These are phyloP conservation scores for Coelopa pilipes DNA, from an alignment of 2,888 invertebrate genomes.

Conservation along the genomic window DNA sequence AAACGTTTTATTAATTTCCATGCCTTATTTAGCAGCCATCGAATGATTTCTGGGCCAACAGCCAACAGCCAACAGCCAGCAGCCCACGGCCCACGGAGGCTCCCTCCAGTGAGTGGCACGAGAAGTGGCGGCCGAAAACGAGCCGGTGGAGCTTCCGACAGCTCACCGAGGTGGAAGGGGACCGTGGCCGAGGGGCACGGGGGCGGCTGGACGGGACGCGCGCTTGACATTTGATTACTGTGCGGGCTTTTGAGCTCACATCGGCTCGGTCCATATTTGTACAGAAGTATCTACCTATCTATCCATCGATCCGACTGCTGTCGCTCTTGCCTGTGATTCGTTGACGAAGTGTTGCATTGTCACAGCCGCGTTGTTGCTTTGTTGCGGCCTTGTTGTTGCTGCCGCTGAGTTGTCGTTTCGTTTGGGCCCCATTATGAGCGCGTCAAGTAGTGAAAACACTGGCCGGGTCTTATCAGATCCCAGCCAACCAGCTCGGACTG, in stretches of 20 bases:
- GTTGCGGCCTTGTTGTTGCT: not conserved
- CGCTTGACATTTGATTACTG: slow-evolving; percentile 32
- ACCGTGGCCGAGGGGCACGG: no score
- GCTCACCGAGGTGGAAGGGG: no score
- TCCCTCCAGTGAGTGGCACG: no score
- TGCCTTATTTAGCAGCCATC: slow-evolving; percentile 18
- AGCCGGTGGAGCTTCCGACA: no score
- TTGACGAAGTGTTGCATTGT: slow-evolving; percentile 32
- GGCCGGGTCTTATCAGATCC: no score
- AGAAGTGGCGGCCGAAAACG: no score
- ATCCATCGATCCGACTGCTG: slow-evolving; percentile 7
- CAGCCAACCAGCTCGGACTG: no score
- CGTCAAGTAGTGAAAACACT: no score
- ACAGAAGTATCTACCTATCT: no score
- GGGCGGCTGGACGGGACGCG: no score
- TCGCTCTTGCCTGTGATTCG: slow-evolving; percentile 18
- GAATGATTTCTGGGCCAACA: not conserved
- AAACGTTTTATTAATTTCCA: not conserved
- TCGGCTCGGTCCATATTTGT: not conserved
- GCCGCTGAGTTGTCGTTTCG: not conserved
- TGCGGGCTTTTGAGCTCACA: not conserved
- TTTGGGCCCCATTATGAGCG: not conserved
- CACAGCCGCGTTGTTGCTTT: slow-evolving; percentile 1
- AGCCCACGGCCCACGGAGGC: not conserved
- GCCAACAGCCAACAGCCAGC: not conserved